A percentile compares a stretch with the other conserved stretches of the same genome.
Evolutionary conservation across 37 sponge, comb jelly and placozoan species (phyloP).

Genomic region (Beroe forskalii): DNA sequence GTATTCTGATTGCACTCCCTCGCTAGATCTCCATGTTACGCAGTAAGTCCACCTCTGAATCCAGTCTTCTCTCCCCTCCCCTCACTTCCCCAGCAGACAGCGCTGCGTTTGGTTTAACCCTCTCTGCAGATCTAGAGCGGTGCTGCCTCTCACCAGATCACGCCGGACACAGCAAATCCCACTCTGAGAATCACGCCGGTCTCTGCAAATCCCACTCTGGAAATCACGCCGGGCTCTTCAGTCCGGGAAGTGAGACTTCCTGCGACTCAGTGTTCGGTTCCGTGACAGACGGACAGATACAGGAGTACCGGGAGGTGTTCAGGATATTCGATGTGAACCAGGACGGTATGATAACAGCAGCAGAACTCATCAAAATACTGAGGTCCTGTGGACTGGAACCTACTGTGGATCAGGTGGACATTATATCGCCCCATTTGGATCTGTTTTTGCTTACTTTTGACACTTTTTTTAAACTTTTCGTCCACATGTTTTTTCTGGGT

Average conservation of each 20-base stretch:
- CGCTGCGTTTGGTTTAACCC: not conserved
- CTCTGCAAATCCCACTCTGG: not conserved
- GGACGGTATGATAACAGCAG: not conserved
- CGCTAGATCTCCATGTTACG: not conserved
- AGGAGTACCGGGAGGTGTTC: constrained; percentile 58
- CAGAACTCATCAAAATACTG: constrained; percentile 49
- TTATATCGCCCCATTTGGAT: too few relatives aligned
- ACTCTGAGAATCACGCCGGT: too few relatives aligned
- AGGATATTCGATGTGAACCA: constrained; percentile 43
- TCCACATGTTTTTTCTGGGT: too few relatives aligned
- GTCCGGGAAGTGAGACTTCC: not conserved
- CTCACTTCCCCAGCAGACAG: not conserved
- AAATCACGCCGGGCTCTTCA: not conserved
- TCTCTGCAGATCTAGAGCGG: not conserved
- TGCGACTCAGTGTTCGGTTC: not conserved
- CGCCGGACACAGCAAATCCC: not conserved
- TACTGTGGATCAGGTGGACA: not conserved
- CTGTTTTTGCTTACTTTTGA: too few relatives aligned
- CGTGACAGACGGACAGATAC: constrained; percentile 22
- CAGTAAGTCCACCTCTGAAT: not conserved
- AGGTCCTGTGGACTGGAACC: constrained; percentile 46
- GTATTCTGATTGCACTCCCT: too few relatives aligned
- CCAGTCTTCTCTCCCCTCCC: not conserved
- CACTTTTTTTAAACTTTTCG: too few relatives aligned
- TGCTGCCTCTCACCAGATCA: not conserved